Base-by-base conservation (phyloP, 1,140 invertebrate species). In the Leucophenga varia region DNA sequence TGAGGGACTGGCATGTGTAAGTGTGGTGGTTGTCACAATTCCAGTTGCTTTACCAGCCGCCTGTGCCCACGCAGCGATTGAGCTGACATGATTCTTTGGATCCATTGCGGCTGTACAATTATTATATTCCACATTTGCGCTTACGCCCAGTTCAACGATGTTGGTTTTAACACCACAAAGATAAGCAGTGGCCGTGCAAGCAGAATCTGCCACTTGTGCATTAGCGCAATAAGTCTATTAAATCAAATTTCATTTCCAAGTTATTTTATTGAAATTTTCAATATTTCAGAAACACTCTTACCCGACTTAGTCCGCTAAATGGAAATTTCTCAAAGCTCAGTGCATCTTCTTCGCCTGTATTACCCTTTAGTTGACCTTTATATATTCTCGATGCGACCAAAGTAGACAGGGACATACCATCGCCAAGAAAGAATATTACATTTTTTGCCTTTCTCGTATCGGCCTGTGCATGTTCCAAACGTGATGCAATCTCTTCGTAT, bases 21-120 rank as follows among this genome's bases (percentile, higher is more conserved):
- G 74, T 0, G 67, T 56, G 1, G 72, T 73, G 7, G 73, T 75
- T 3, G 72, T 73, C n/a, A 75, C 57, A 34, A 75, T 67, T 1
- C 76, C 76, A 0, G 61, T 68, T 2, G 52, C 55, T 59, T 78
- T 70, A 74, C 90, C 91, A 72, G 84, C 82, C 48, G 86, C 80
- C 64, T 91, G 89, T 0, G 89, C 90, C 91, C 91, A 94, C 54
- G 87, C 82, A 3, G 91, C 78, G 30, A 95, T 79, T 0, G 89
- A 91, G 82, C 70, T 61, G 0, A 86, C 76, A 18, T 81, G 76
- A 49, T 79, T 79, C 2, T 58, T 64, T 9, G 75, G 58, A 47
- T 80, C 14, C 74, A 88, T 67, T 3, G 86, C 84, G 0, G 81
- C 80, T 1, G 79, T 61, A 61, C 91, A 93, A 65, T 90, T 83